Conservation (phyloP, 2,113 vertebrate species). For the Cacatua alba region DNA sequence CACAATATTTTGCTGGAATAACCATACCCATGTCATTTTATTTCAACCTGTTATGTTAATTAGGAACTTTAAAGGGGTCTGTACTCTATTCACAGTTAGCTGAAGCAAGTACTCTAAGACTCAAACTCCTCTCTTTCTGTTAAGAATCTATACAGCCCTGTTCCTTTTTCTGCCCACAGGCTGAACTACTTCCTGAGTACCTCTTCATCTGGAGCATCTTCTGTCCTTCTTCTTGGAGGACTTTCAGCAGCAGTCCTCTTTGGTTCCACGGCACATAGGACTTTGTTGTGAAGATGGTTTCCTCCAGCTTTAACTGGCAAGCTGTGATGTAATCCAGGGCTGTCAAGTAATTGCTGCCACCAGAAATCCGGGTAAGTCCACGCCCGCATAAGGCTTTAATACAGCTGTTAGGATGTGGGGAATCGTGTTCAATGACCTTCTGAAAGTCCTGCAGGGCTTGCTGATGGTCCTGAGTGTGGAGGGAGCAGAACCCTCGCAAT, state of each 20-base stretch:
- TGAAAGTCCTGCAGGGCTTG: constrained; percentile 89
- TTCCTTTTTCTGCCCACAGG: neutral
- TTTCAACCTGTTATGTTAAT: neutral
- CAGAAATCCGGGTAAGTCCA: constrained; percentile 86
- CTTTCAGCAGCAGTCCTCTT: constrained; percentile 85
- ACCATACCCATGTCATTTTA: neutral
- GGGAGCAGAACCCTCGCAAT: constrained; percentile 85
- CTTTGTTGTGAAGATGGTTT: constrained; percentile 84
- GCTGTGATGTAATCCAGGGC: constrained; percentile 92
- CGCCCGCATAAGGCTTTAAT: constrained; percentile 91
- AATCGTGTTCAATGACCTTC: constrained; percentile 83
- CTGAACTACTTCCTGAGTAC: neutral
- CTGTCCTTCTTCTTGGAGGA: constrained; percentile 90
- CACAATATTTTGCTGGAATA: neutral
- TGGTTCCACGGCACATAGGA: constrained; percentile 93
- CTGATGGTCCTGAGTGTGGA: constrained; percentile 77
- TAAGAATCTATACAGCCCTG: neutral
- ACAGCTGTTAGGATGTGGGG: constrained; percentile 87
- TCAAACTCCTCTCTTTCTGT: constrained; percentile 71
- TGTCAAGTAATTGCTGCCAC: constrained; percentile 82
- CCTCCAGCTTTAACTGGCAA: constrained; percentile 82
- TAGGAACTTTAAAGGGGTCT: neutral
- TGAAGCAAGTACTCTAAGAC: neutral
- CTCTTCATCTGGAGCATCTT: constrained; percentile 82
- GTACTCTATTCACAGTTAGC: neutral